A percentile compares a stretch with the other conserved stretches of the same genome.
phyloP scores from a whole-genome alignment of 2,888 invertebrate species.

The Sinhomidia bicolor region DNA sequence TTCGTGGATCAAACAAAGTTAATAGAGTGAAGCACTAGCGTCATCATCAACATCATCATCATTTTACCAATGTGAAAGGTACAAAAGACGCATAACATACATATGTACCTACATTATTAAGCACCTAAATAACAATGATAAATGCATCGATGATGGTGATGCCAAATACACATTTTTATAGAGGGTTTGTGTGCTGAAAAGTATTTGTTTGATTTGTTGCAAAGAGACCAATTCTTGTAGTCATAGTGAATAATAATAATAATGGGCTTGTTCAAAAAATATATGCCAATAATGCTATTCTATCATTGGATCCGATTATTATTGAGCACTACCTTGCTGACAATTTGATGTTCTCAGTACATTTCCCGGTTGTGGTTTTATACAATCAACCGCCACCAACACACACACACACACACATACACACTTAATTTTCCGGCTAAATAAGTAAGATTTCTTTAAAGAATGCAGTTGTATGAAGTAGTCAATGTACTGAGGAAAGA shows the following conservation, averaged over 20 bases:
- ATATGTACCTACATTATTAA: too few species aligned
- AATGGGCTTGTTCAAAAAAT: too few species aligned
- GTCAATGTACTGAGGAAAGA: too few species aligned
- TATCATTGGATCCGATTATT: too few species aligned
- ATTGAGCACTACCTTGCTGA: too few species aligned
- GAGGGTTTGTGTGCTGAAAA: background rate
- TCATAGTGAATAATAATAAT: background rate
- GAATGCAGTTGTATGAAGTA: too few species aligned
- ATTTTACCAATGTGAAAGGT: too few species aligned
- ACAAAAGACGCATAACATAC: too few species aligned
- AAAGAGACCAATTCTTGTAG: background rate
- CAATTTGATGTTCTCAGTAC: background rate
- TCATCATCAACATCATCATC: too few species aligned
- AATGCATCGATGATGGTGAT: background rate
- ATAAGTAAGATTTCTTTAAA: background rate
- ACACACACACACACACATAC: too few species aligned
- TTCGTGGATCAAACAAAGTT: constrained; percentile 14
- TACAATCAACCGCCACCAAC: background rate
- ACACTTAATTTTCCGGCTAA: background rate
- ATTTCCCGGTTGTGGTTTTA: background rate
- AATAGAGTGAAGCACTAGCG: constrained; percentile 44
- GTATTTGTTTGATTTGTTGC: background rate
- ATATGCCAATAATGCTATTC: too few species aligned
- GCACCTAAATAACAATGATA: background rate
- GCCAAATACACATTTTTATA: background rate